Percentiles rank a stretch among this genome's conserved stretches.
phyloP scores from a whole-genome alignment of 2,797 vertebrate species.

The Coluber constrictor region DNA sequence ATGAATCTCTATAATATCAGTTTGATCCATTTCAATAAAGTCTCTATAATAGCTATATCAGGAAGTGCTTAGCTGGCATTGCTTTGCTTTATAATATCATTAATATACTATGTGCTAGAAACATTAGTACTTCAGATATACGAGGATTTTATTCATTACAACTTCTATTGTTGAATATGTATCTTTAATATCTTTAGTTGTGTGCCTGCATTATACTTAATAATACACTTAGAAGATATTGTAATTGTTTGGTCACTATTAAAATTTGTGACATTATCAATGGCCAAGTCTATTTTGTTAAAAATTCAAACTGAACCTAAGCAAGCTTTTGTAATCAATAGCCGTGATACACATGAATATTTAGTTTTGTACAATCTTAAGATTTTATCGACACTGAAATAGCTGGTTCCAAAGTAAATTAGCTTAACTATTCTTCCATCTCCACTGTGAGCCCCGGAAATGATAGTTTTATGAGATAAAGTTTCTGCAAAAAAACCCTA shows the following conservation, averaged over 20 bases:
- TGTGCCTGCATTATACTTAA: not conserved
- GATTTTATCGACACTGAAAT: not conserved
- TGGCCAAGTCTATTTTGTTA: not conserved
- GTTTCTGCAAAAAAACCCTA: not conserved
- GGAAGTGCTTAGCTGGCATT: conserved; percentile 26
- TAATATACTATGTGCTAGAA: conserved; percentile 32
- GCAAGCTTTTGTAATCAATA: not conserved
- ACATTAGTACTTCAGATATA: conserved; percentile 21
- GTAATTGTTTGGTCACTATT: not conserved
- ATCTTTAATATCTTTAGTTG: not conserved
- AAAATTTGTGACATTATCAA: not conserved
- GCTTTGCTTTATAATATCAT: conserved; percentile 3
- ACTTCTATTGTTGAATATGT: not conserved
- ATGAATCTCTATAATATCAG: not conserved
- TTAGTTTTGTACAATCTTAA: not conserved
- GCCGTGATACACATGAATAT: not conserved
- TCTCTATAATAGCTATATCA: conserved; percentile 9
- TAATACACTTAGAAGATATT: not conserved
- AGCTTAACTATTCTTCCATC: not conserved
- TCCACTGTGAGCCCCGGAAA: not conserved
- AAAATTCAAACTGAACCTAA: not conserved
- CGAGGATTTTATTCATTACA: not conserved
- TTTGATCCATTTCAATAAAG: conserved; percentile 12
- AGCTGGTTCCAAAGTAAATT: not conserved
- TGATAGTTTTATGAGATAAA: not conserved